Conservation (phyloP, 2,797 vertebrate genomes). For the Amphiprion clarkii region DNA sequence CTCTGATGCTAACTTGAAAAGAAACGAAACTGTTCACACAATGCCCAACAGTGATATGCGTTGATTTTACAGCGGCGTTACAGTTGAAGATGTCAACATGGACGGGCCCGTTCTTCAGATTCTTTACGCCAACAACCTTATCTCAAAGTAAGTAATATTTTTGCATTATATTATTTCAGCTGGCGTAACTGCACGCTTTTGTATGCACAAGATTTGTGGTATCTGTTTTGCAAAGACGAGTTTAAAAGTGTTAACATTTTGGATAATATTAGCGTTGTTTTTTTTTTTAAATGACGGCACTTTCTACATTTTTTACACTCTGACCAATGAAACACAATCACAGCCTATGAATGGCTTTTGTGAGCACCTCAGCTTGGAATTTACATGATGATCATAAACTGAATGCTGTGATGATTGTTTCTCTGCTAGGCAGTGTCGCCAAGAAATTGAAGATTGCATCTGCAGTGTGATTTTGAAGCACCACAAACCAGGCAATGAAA, state of each 20-base stretch:
- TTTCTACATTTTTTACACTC: no score
- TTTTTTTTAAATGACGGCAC: no score
- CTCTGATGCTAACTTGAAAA: not conserved
- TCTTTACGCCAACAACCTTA: conserved; percentile 93
- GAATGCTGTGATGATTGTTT: not conserved
- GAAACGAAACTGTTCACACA: conserved; percentile 12
- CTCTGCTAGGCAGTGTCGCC: conserved; percentile 89
- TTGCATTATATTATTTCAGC: not conserved
- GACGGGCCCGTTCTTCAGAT: conserved; percentile 96
- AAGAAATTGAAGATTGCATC: conserved; percentile 96
- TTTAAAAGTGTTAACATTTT: not conserved
- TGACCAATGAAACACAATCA: no score
- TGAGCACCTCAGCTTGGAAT: no score
- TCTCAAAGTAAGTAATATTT: conserved; percentile 92
- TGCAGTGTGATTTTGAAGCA: conserved; percentile 90
- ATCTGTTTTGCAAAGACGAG: not conserved
- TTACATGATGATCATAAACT: not conserved
- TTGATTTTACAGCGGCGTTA: conserved; percentile 87
- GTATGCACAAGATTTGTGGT: not conserved
- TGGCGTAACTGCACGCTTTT: not conserved
- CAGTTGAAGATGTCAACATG: conserved; percentile 86
- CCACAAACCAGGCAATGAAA: conserved; percentile 84
- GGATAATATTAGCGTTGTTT: no score
- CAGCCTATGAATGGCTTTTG: no score
- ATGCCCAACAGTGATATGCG: not conserved